Evolutionary conservation across 2,888 invertebrate species (phyloP).

Genomic region (Lamproptera curius): DNA sequence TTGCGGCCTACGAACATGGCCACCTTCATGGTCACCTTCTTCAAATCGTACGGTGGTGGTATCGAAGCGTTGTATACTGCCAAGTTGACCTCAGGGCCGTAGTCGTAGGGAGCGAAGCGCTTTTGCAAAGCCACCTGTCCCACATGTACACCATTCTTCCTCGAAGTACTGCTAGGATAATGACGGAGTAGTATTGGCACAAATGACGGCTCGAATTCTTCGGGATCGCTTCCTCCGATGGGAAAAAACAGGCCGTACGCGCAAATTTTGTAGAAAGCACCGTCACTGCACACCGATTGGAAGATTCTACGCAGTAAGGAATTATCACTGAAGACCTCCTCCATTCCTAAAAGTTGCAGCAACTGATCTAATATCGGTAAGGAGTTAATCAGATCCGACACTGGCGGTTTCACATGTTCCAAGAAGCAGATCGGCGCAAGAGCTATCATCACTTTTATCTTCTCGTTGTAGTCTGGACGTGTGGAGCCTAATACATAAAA

Average conservation of each 20-base stretch:
- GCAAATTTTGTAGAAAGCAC: slow-evolving; percentile 29
- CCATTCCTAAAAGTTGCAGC: slow-evolving; percentile 49
- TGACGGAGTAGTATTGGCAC: slow-evolving; percentile 31
- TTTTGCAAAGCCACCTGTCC: slow-evolving; percentile 28
- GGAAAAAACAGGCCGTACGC: slow-evolving; percentile 50
- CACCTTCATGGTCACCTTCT: slow-evolving; percentile 34
- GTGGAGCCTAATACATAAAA: slow-evolving; percentile 72
- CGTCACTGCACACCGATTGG: slow-evolving; percentile 26
- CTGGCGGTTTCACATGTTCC: slow-evolving; percentile 42
- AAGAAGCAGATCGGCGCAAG: slow-evolving; percentile 76
- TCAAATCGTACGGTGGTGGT: slow-evolving; percentile 35
- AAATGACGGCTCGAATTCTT: slow-evolving; percentile 70
- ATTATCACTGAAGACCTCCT: slow-evolving; percentile 31
- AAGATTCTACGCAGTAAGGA: slow-evolving; percentile 18
- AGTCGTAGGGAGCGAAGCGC: slow-evolving; percentile 31
- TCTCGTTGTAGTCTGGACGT: slow-evolving; percentile 73
- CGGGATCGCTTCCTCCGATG: slow-evolving; percentile 66
- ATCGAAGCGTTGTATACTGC: slow-evolving; percentile 26
- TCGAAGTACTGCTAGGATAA: slow-evolving; percentile 37
- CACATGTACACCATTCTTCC: slow-evolving; percentile 33
- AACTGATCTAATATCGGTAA: slow-evolving; percentile 38
- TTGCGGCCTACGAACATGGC: slow-evolving; percentile 66
- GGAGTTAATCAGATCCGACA: slow-evolving; percentile 36
- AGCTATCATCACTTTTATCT: slow-evolving; percentile 67
- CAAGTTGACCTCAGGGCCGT: slow-evolving; percentile 26